Evolutionary conservation across 2,888 invertebrate genomes (phyloP).

Genomic region (Masnerella sp.): DNA sequence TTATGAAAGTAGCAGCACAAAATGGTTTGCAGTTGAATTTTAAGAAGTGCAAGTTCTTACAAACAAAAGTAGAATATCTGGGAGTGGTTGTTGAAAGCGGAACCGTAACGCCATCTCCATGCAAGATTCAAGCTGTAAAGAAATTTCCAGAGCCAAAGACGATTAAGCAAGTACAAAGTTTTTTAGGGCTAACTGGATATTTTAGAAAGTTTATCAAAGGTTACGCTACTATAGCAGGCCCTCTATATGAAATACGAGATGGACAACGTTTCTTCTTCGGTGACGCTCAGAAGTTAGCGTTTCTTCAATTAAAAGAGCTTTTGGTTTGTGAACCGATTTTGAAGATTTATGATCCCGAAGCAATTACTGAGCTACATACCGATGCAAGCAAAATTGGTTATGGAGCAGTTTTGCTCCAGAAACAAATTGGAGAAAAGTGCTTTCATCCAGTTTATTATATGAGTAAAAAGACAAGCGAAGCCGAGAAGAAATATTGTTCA

Average conservation of each 20-base stretch:
- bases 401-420: constrained; percentile 16
- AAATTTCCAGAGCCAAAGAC: constrained; percentile 29
- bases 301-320: constrained; percentile 1
- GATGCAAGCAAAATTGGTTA: constrained; percentile 7
- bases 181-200: constrained; percentile 69
- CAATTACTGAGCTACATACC: constrained; percentile 17
- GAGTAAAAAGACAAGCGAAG: constrained; percentile 9
- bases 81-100: constrained; percentile 67
- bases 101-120: constrained; percentile 62
- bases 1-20: constrained; percentile 13
- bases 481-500: constrained; percentile 2
- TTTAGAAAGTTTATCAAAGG: constrained; percentile 70
- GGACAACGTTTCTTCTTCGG: constrained; percentile 26
- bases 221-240: constrained; percentile 59
- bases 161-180: constrained; percentile 66
- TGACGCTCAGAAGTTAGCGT: constrained; percentile 27
- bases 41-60: constrained; percentile 49
- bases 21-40: constrained; percentile 55
- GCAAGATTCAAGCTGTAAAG: constrained; percentile 65
- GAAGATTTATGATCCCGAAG: constrained; percentile 15
- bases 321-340: not conserved
- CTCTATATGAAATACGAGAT: constrained; percentile 47
- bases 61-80: constrained; percentile 60
- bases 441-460: constrained; percentile 21
- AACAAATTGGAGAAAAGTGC: not conserved